Base-by-base conservation (phyloP, 2,888 invertebrate genomes). In the Zhengitettix transpicula region DNA sequence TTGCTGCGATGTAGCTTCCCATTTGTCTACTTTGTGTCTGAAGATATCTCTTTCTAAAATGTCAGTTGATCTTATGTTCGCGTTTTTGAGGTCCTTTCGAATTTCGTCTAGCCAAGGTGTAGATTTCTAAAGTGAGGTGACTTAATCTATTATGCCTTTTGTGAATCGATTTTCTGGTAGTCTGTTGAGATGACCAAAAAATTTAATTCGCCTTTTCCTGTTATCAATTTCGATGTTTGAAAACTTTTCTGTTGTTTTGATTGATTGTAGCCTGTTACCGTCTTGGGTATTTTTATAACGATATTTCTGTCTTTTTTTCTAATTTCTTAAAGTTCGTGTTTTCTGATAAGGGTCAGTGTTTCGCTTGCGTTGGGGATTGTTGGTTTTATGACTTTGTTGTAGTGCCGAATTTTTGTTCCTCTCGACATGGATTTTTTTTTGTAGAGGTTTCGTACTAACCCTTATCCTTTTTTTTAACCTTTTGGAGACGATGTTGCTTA, bases 341-440 rank as follows among this genome's bases (percentile, higher is more conserved):
- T 55, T 55, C 12, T 55, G 55, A 28, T 55, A 54, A 54, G 54
- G 1, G 55, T 40, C 40, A 55, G 1, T 55, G 55, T 55, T 55
- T 55, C 1, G 40, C 55, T 55, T 40, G 55, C 40, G 28, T 55
- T 40, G 8, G 28, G 40, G 40, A 40, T 2, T 55, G 55, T 40
- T 55, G 55, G 55, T 55, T 40, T 55, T 55, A 55, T 16, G 40
- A 55, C 54, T 54, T 28, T 55, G 40, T 55, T 55, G 40, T 55
- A 55, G 40, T 55, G 40, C 40, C n/a, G 55, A 55, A 55, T 1
- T 55, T 40, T 55, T 14, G 55, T 55, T 12, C 28, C 2, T 52
- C 52, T 52, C 28, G 40, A 40, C 28, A 40, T 55, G n/a, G 1
- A 40, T 55, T 55, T 55, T 55, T 55, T 55, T 28, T 40, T 55